Evolutionary conservation across 1,140 invertebrate species (phyloP).

Genomic region (Drosophila murphyi): DNA sequence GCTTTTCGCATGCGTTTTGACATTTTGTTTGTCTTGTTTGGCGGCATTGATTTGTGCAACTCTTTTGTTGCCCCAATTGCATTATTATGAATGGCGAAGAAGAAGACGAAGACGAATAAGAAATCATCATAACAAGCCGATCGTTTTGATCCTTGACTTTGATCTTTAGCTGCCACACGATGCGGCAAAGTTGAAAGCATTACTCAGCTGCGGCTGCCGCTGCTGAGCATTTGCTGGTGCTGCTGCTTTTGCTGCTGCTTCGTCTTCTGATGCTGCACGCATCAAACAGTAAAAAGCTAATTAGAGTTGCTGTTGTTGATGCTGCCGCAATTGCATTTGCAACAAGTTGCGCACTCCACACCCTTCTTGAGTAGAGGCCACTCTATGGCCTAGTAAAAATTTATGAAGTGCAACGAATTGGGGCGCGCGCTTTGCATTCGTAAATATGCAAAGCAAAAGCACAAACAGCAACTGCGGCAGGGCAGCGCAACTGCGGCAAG

Average conservation of each 20-base stretch:
- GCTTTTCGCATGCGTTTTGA: constrained; percentile 28
- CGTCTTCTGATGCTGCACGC: constrained; percentile 42
- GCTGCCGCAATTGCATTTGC: constrained; percentile 34
- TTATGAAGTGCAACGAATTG: constrained; percentile 80
- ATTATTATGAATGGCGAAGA: constrained; percentile 74
- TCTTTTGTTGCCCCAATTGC: constrained; percentile 55
- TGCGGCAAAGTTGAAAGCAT: constrained; percentile 76
- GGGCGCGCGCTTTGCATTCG: constrained; percentile 52
- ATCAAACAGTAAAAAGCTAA: constrained; percentile 68
- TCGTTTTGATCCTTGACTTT: constrained; percentile 78
- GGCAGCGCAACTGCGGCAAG: neutral
- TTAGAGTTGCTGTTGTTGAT: constrained; percentile 44
- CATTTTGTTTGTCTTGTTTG: constrained; percentile 53
- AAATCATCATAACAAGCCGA: constrained; percentile 79
- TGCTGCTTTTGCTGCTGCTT: constrained; percentile 3
- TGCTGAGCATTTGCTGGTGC: no score
- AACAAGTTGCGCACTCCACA: neutral
- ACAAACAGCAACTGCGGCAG: neutral
- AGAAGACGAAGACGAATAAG: constrained; percentile 6
- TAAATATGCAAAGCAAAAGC: constrained; percentile 46
- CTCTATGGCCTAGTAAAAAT: constrained; percentile 63
- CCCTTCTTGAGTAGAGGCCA: neutral
- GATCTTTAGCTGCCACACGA: constrained; percentile 72
- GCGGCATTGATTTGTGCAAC: constrained; percentile 73
- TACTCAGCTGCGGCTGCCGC: constrained; percentile 30